phyloP scores from a whole-genome alignment of 2,888 invertebrate genomes.

The Penaeus monodon region DNA sequence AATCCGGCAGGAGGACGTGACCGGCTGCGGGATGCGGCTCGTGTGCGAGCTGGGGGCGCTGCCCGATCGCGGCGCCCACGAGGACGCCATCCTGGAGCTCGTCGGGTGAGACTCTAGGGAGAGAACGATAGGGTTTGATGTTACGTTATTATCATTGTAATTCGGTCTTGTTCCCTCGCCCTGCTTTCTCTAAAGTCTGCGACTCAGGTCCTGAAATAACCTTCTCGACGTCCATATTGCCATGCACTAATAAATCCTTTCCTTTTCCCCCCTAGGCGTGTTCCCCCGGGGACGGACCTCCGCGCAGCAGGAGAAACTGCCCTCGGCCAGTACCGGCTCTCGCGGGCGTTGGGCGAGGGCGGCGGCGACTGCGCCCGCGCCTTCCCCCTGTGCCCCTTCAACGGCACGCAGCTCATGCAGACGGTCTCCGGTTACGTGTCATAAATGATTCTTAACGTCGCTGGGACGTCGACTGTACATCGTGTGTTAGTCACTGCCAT shows the following conservation, averaged over 20 bases:
- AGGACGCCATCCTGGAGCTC: background rate
- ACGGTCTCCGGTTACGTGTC: background rate
- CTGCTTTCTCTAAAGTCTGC: too few relatives aligned
- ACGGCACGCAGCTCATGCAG: conserved; percentile 15
- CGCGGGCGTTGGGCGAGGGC: background rate
- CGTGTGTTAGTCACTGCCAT: background rate
- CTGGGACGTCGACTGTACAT: background rate
- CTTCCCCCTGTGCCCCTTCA: conserved; percentile 22
- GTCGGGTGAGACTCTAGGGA: background rate
- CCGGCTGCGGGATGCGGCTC: conserved; percentile 20
- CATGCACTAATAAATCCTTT: too few relatives aligned
- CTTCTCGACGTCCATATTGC: too few relatives aligned
- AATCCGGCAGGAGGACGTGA: conserved; percentile 21
- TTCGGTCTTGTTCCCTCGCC: too few relatives aligned
- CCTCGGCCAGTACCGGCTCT: background rate
- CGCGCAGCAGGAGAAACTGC: too few relatives aligned
- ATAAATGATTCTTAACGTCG: background rate
- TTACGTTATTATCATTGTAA: too few relatives aligned
- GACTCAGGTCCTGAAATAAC: too few relatives aligned
- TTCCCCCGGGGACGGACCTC: too few relatives aligned
- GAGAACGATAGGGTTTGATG: too few relatives aligned
- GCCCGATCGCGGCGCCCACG: background rate
- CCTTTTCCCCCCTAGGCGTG: too few relatives aligned
- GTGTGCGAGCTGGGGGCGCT: conserved; percentile 14
- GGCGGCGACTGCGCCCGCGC: background rate